These are phyloP conservation scores for Nephrotoma appendiculata DNA, from an alignment of 2,888 invertebrate genomes.

Conservation along the genomic window DNA sequence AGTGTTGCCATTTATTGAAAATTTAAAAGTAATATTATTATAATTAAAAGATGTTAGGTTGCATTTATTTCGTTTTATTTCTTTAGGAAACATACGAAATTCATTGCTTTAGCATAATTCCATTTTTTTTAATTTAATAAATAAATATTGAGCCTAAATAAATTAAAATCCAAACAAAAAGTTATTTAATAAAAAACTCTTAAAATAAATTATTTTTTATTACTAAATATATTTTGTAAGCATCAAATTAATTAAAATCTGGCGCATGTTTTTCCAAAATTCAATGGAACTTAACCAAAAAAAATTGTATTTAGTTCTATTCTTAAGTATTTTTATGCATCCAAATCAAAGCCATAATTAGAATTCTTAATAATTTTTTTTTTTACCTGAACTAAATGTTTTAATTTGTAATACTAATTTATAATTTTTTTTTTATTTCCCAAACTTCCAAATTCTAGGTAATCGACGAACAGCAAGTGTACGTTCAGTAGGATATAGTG, in stretches of 20 bases:
- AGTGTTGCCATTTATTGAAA: too few relatives aligned
- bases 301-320: background rate
- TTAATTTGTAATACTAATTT: background rate
- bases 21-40: too few relatives aligned
- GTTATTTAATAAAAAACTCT: background rate
- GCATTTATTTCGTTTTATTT: too few relatives aligned
- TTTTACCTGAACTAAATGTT: background rate
- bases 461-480: constrained; percentile 97
- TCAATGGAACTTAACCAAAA: background rate
- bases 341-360: constrained; percentile 5
- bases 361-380: background rate
- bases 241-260: background rate
- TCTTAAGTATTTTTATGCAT: background rate
- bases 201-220: background rate
- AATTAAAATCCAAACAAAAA: background rate
- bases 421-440: background rate
- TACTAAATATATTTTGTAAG: background rate
- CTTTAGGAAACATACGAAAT: too few relatives aligned
- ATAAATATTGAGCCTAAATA: background rate
- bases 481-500: constrained; percentile 95
- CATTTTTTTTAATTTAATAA: too few relatives aligned
- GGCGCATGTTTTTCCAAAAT: background rate
- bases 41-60: too few relatives aligned
- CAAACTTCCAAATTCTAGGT: constrained; percentile 40
- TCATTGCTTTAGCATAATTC: too few relatives aligned